Conservation (phyloP, 2,113 vertebrate species). For the Buteo buteo region DNA sequence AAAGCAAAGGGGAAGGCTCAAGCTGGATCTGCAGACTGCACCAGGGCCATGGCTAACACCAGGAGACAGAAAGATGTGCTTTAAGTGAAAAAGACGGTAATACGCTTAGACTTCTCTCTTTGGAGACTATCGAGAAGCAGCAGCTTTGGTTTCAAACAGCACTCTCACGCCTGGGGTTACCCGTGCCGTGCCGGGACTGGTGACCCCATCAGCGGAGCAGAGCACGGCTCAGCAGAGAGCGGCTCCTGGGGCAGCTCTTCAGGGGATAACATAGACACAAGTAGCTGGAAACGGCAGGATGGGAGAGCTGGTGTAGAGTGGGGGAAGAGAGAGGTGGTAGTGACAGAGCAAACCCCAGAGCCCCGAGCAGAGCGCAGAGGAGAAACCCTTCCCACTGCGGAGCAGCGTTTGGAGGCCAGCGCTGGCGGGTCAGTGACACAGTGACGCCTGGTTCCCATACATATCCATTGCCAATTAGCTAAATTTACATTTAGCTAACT, state of each 20-base stretch:
- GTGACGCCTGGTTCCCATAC: neutral
- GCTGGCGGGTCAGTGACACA: neutral
- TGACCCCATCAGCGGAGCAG: accelerated
- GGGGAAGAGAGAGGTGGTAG: neutral
- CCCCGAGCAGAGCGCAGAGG: accelerated
- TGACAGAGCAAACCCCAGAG: neutral
- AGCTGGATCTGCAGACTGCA: neutral
- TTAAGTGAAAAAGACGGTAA: neutral
- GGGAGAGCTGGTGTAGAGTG: neutral
- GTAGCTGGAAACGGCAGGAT: neutral
- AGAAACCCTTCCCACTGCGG: accelerated
- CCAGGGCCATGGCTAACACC: too few relatives aligned
- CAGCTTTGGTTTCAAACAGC: neutral
- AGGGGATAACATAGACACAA: accelerated
- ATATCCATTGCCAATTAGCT: neutral
- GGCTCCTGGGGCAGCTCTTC: neutral
- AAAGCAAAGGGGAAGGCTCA: neutral
- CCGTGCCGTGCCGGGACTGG: accelerated
- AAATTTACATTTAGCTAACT: neutral
- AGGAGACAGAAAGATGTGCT: neutral
- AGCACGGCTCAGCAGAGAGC: neutral
- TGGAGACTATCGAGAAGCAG: neutral
- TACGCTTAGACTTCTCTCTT: accelerated
- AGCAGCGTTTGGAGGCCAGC: neutral
- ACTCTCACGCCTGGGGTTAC: neutral